Evolutionary conservation across 2,797 vertebrate species (phyloP).

Genomic region (Crocidura indochinensis): DNA sequence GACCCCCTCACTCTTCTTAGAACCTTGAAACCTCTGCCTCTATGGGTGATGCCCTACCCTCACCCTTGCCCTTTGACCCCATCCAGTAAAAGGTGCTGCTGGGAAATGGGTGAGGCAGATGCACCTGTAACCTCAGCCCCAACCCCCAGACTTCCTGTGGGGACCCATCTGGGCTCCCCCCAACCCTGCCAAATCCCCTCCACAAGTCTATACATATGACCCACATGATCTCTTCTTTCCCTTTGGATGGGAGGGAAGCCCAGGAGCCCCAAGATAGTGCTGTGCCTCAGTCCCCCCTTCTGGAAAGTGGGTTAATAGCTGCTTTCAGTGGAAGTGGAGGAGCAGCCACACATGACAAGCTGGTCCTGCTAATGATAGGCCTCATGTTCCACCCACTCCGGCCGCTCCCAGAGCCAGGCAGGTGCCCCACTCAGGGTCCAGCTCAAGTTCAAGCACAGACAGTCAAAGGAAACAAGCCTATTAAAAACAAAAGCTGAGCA

Average conservation of each 20-base stretch:
- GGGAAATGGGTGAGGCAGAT: neutral
- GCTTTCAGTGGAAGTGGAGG: neutral
- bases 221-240: neutral
- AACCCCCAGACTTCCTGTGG: neutral
- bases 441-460: constrained; percentile 13
- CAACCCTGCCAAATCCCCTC: neutral
- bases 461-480: neutral
- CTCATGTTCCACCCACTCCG: neutral
- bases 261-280: no score
- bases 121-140: neutral
- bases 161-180: neutral
- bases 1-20: neutral
- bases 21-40: neutral
- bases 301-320: constrained; percentile 78
- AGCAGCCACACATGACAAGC: constrained; percentile 67
- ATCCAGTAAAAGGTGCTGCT: neutral
- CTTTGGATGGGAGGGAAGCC: neutral
- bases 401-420: no score
- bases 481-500: no score
- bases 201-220: neutral
- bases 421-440: constrained; percentile 8
- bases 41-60: neutral
- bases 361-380: constrained; percentile 66
- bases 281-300: constrained; percentile 24
- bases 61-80: constrained; percentile 13